These are phyloP conservation scores for Phthorimaea operculella DNA, from an alignment of 1,140 invertebrate genomes.

Conservation along the genomic window DNA sequence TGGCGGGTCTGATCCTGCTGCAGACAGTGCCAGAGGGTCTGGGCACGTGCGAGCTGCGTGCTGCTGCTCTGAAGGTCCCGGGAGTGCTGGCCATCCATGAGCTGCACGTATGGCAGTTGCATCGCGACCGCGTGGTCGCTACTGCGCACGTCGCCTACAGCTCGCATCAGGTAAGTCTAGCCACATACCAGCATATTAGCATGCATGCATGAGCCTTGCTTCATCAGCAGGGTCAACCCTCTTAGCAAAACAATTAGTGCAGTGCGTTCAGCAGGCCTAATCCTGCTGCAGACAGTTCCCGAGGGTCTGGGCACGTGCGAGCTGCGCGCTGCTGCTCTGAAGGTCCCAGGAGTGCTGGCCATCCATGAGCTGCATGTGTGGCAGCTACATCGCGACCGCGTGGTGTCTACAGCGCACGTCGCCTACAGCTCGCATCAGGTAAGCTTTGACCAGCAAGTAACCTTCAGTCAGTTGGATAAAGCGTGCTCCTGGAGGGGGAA, in stretches of 20 bases:
- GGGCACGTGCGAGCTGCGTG: slow-evolving; percentile 74
- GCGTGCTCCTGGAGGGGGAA: too few species aligned
- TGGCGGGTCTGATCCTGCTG: slow-evolving; percentile 76
- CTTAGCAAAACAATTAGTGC: too few species aligned
- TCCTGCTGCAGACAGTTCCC: slow-evolving; percentile 85
- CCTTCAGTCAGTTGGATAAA: not conserved
- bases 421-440: too few species aligned
- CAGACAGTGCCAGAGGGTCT: slow-evolving; percentile 86
- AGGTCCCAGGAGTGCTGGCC: slow-evolving; percentile 82
- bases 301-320: slow-evolving; percentile 79
- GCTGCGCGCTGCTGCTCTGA: slow-evolving; percentile 72
- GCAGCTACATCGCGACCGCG: slow-evolving; percentile 76
- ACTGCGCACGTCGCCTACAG: slow-evolving; percentile 71
- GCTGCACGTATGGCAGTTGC: slow-evolving; percentile 86
- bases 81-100: slow-evolving; percentile 84
- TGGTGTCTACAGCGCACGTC: slow-evolving; percentile 79
- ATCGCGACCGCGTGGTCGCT: slow-evolving; percentile 74
- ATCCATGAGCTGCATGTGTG: slow-evolving; percentile 90
- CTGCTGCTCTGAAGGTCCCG: slow-evolving; percentile 78
- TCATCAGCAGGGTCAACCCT: too few species aligned
- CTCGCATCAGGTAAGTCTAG: too few species aligned
- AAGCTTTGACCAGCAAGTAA: too few species aligned
- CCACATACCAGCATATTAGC: too few species aligned
- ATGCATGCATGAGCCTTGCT: too few species aligned
- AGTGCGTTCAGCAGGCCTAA: slow-evolving; percentile 69